Percentiles rank a stretch among this genome's conserved stretches.
These are phyloP conservation scores for Acrobasis repandana DNA, from an alignment of 2,888 invertebrate species.

Conservation along the genomic window DNA sequence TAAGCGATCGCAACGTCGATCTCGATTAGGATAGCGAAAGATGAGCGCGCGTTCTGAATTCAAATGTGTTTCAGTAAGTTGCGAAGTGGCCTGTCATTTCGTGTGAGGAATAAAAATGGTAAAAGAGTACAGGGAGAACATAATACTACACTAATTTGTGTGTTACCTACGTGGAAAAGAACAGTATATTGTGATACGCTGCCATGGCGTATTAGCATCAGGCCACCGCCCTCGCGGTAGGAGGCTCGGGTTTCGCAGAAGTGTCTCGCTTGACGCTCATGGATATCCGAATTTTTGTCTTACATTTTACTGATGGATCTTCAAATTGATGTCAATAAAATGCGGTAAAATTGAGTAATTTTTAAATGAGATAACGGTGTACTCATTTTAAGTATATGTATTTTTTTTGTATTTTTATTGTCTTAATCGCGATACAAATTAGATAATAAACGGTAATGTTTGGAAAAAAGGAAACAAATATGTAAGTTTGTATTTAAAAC, in stretches of 20 bases:
- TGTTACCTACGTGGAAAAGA: conserved; percentile 68
- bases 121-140: conserved; percentile 68
- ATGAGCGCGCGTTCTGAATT: conserved; percentile 40
- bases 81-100: conserved; percentile 55
- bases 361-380: neutral
- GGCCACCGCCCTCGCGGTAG: conserved; percentile 36
- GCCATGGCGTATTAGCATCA: conserved; percentile 66
- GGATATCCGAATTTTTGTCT: conserved; percentile 52
- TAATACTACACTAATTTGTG: conserved; percentile 76
- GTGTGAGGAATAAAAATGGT: conserved; percentile 59
- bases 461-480: too few species aligned
- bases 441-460: too few species aligned
- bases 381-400: too few species aligned
- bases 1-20: conserved; percentile 59
- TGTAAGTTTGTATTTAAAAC: too few species aligned
- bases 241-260: conserved; percentile 74
- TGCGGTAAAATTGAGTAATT: neutral
- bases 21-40: conserved; percentile 54
- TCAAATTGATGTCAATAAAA: neutral
- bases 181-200: conserved; percentile 75
- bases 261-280: conserved; percentile 73
- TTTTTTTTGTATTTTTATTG: too few species aligned
- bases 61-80: conserved; percentile 36
- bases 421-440: too few species aligned
- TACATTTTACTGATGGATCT: conserved; percentile 4